Percentiles rank a stretch among this genome's conserved stretches.
These are phyloP conservation scores for Lonchura striata DNA, from an alignment of 2,113 vertebrate species.

Conservation along the genomic window DNA sequence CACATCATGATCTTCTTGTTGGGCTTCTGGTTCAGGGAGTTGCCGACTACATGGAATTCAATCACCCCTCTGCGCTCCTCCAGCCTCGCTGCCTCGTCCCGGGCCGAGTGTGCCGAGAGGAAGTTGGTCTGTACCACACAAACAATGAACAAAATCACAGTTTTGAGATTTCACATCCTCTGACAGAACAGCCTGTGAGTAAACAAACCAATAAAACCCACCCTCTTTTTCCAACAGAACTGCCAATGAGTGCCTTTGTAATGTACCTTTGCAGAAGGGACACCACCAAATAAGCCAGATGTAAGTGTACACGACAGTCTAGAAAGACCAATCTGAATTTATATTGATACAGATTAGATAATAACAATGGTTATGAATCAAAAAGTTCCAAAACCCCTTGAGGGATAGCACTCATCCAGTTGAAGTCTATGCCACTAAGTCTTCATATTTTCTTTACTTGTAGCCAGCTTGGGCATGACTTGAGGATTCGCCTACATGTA, in stretches of 20 bases:
- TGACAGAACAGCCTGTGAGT: background rate
- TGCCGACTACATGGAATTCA: constrained; percentile 96
- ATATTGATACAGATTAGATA: background rate
- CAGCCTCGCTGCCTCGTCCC: constrained; percentile 91
- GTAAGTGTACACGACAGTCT: background rate
- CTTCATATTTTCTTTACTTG: background rate
- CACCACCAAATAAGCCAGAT: background rate
- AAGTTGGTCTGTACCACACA: constrained; percentile 83
- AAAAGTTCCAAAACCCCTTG: background rate
- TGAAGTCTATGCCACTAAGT: background rate
- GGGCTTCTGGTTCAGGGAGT: constrained; percentile 95
- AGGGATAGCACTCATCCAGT: background rate
- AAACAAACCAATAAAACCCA: background rate
- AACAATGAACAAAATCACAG: background rate
- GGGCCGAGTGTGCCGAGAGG: constrained; percentile 91
- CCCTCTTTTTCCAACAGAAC: background rate
- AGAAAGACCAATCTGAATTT: background rate
- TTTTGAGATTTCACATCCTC: background rate
- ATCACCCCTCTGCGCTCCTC: constrained; percentile 96
- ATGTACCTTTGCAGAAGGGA: background rate
- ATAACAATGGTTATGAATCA: background rate
- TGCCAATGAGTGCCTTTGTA: background rate
- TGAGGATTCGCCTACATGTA: background rate
- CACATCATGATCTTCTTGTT: constrained; percentile 98
- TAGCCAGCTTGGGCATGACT: background rate